phyloP scores from a whole-genome alignment of 2,113 vertebrate species.

The Sylvilagus bachmani region DNA sequence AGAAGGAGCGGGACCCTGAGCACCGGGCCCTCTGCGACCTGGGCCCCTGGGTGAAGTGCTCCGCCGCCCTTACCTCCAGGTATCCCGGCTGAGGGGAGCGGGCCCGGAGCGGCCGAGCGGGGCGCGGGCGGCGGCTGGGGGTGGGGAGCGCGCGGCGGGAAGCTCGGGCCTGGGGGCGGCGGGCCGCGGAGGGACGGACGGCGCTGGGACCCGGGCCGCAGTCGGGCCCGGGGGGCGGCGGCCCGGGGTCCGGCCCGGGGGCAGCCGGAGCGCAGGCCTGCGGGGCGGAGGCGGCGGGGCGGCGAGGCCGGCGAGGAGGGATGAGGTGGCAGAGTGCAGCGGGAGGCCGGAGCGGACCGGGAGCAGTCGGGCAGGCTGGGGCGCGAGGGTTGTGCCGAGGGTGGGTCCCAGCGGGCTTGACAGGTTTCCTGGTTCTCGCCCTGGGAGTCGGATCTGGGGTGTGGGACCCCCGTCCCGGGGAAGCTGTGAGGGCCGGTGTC shows the following conservation, averaged over 20 bases:
- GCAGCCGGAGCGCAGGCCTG: not conserved
- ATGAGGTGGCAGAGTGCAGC: slow-evolving; percentile 65
- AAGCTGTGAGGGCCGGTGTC: not conserved
- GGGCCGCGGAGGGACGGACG: not conserved
- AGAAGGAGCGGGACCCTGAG: slow-evolving; percentile 93
- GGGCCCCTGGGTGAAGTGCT: slow-evolving; percentile 96
- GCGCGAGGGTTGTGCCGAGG: not conserved
- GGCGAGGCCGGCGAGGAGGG: not conserved
- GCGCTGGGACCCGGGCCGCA: not conserved
- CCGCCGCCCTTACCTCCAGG: slow-evolving; percentile 97
- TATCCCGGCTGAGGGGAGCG: slow-evolving; percentile 85
- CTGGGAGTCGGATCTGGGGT: not conserved
- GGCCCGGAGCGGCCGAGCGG: slow-evolving; percentile 25
- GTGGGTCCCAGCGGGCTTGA: slow-evolving; percentile 3
- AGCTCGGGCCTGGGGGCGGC: slow-evolving; percentile 40
- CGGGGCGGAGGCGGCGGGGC: not conserved
- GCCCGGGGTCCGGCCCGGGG: not conserved
- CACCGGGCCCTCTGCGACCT: slow-evolving; percentile 95
- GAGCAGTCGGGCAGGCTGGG: not conserved
- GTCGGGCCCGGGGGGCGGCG: not conserved
- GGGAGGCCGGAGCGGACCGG: slow-evolving; percentile 22
- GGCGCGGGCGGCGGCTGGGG: slow-evolving; percentile 40
- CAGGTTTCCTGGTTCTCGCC: not conserved
- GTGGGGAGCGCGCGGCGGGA: not conserved
- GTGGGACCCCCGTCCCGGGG: not conserved